Base-by-base conservation (phyloP, 2,113 vertebrate genomes). In the zebrafish (Danio rerio) region DNA sequence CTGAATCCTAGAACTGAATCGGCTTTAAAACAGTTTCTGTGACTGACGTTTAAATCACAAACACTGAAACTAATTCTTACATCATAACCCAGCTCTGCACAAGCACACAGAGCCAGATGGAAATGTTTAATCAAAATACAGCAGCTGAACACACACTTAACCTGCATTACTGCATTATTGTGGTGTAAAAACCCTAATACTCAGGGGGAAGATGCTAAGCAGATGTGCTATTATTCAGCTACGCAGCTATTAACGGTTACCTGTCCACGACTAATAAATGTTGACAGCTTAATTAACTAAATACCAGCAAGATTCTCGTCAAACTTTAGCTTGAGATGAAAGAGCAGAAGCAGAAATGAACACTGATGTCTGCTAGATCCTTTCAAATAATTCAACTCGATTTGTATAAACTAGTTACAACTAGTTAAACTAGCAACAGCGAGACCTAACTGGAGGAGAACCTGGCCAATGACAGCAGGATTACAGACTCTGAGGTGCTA, bases 261-360 rank as follows among this genome's bases (percentile, higher is more conserved):
- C 20, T 43, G 40, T 16, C 12, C 15, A 65, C 6, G 9, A 13
- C 1, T 65, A 65, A 65, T 65, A 65, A 16, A 65, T 43, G 31
- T 42, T 65, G 62, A 43, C 40, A 42, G 62, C 62, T 65, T 65
- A 42, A 63, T 63, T 40, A 63, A 61, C 58, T 61, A 65, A 7
- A 42, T n/a, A n/a, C n/a, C n/a, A n/a, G n/a, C n/a, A n/a, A n/a
- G n/a, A n/a, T 42, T 4, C 62, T 65, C 62, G 8, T 31, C 62
- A 42, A 16, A 65, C 31, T 15, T 65, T 65, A 7, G 13, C 56
- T 59, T n/a, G 9, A 59, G 56, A 3, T 20, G 18, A 59, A 18
- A 58, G 0, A 65, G 31, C 31, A 42, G 62, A 16, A 42, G 61
- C 61, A 9, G 31, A 61, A 63, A 55, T 55, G 8, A 58, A 9